Evolutionary conservation across 2,797 vertebrate species (phyloP).

Genomic region (Labeo calbasu): DNA sequence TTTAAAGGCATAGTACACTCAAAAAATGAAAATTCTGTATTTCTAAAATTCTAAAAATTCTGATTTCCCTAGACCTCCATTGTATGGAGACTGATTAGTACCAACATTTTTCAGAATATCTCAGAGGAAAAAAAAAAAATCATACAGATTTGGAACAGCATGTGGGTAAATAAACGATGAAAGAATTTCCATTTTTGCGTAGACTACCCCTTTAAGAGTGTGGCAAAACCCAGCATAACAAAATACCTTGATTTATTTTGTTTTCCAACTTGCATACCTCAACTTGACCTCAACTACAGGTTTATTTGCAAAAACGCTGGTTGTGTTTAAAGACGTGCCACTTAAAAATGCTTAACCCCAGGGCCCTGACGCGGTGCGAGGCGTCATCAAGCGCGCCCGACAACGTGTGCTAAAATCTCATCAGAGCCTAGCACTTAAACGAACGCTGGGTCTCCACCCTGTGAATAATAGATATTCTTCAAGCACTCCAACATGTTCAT

Average conservation of each 20-base stretch:
- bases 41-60: not conserved
- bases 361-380: slow-evolving; percentile 22
- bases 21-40: not conserved
- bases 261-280: slow-evolving; percentile 1
- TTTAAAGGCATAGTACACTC: not conserved
- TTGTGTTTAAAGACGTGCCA: slow-evolving; percentile 31
- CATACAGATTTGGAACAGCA: not conserved
- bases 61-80: not conserved
- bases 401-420: slow-evolving; percentile 33
- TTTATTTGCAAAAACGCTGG: slow-evolving; percentile 43
- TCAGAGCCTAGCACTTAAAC: slow-evolving; percentile 32
- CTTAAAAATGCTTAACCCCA: slow-evolving; percentile 36
- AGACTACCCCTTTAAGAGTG: not conserved
- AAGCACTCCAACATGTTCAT: slow-evolving; percentile 53
- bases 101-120: not conserved
- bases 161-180: not conserved
- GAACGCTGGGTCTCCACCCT: slow-evolving; percentile 48
- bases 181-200: not conserved
- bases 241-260: not conserved
- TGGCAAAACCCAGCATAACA: not conserved
- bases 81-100: not conserved
- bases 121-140: not conserved
- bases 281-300: slow-evolving; percentile 8
- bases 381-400: slow-evolving; percentile 35
- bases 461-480: slow-evolving; percentile 59